phyloP scores from a whole-genome alignment of 1,140 invertebrate genomes.

The Yoshiicerus persimilis region DNA sequence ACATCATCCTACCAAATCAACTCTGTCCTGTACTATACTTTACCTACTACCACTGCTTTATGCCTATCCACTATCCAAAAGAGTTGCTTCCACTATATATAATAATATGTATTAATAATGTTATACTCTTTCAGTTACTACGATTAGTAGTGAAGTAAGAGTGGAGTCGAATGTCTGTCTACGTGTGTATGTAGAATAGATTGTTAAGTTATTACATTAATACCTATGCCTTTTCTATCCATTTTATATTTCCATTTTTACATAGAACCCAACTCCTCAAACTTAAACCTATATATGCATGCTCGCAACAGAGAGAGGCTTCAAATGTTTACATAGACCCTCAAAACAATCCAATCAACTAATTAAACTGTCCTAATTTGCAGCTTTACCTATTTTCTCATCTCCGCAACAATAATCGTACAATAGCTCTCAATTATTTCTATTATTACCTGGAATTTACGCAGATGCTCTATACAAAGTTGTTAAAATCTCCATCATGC shows the following conservation, averaged over 20 bases:
- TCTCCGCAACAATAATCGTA: not conserved
- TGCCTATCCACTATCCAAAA: not conserved
- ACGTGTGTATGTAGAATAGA: not conserved
- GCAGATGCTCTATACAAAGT: too few relatives aligned
- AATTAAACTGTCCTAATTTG: slow-evolving; percentile 1
- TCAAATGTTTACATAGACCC: not conserved
- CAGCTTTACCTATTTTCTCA: not conserved
- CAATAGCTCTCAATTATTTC: too few relatives aligned
- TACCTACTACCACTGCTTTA: not conserved
- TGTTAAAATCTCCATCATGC: too few relatives aligned
- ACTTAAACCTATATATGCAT: not conserved
- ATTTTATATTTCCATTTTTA: not conserved
- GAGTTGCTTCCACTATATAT: not conserved
- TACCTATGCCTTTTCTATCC: not conserved
- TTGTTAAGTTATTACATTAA: not conserved
- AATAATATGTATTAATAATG: not conserved
- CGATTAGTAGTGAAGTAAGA: not conserved
- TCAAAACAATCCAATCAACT: not conserved
- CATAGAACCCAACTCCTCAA: too few relatives aligned
- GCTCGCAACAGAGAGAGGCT: not conserved
- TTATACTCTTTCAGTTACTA: too few relatives aligned
- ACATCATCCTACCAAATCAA: not conserved
- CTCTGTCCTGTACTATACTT: not conserved
- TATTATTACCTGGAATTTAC: too few relatives aligned
- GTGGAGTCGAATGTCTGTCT: not conserved